Evolutionary conservation across 2,888 invertebrate genomes (phyloP), one percentile per base, ranked within the genome.

Genomic region (Lasioglossum zephyrum): DNA sequence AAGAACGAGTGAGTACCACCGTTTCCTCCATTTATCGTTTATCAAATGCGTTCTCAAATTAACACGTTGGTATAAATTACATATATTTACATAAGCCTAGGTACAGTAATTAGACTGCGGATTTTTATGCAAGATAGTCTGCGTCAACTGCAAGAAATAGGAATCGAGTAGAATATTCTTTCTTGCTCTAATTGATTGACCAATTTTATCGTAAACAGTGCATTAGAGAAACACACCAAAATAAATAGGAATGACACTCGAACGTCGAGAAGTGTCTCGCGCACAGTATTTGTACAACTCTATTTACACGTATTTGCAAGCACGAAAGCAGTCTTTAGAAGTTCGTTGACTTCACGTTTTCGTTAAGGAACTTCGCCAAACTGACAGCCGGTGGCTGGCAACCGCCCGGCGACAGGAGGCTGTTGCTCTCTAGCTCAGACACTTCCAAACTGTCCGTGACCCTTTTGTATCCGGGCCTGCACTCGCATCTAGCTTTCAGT

Each of bases 351-450:
- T 85, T 91, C n/a, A 81, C 53, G 4, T 86, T 96, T 78, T 95
- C 95, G 90, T 96, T 97, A 89, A 97, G 96, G 95, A 97, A 97
- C 94, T 96, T 96, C 66, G 97, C 97, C 89, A 97, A 94, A 83
- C 96, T 95, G 22, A 97, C 96, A 49, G 96, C 95, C 0, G 97
- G 97, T 57, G 97, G 96, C 89, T 96, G 96, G 92, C 97, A 97
- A 72, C 95, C 95, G 18, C 93, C 93, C 1, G 88, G 70, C 1
- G 91, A 87, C 8, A 91, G 91, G 4, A 95, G 86, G 81, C 86
- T 92, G 76, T 94, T 94, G 87, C 94, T 95, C 26, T 95, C 95
- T 6, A 94, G 89, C n/a, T 94, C 94, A 5, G 89, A 88, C 4
- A 93, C 92, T 26, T 92, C 93, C 13, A 90, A 91, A 81, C 92